Base-by-base conservation (phyloP, 2,113 vertebrate genomes). In the Zapus hudsonius region DNA sequence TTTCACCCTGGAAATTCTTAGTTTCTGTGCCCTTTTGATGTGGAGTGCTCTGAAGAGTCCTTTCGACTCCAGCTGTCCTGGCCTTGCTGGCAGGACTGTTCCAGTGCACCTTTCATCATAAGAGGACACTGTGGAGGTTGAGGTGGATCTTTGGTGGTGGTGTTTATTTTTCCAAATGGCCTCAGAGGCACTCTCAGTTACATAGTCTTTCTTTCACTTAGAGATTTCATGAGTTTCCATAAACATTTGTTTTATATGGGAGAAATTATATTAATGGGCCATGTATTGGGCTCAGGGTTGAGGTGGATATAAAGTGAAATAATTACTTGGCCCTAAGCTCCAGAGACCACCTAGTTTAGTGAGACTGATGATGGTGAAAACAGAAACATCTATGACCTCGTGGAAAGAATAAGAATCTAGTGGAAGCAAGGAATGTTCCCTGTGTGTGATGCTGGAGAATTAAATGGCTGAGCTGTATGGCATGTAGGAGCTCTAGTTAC, bases 81-180 rank as follows among this genome's bases (percentile, higher is more conserved):
- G 52, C 59, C 38, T 85, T 29, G 7, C 7, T 55, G 85, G 67
- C 38, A 59, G n/a, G 61, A 25, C 19, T 38, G 70, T 87, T 70
- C 76, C 29, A 75, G 69, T 29, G 55, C 66, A 38, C 57, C 63
- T 92, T 78, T 84, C 66, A 22, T 67, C 61, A 3, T 23, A 31
- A 87, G 52, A 44, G 19, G 70, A 79, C 40, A 75, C 38, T 74
- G 25, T 84, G 13, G 85, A 76, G 73, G 40, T 66, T 31, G 88
- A 87, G 63, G 15, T 61, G 40, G 88, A 42, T 55, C 12, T 47
- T 82, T 76, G 84, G 52, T 47, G 19, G 44, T 85, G 31, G 6
- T 36, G 67, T 80, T 82, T 87, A 55, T 84, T 94, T 96, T 93
- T 90, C 72, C 3, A 0, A 79, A 57, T 80, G 66, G 40, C 74